These are phyloP conservation scores for Melanotaenia duboulayi DNA, from an alignment of 2,113 vertebrate genomes.

Conservation along the genomic window DNA sequence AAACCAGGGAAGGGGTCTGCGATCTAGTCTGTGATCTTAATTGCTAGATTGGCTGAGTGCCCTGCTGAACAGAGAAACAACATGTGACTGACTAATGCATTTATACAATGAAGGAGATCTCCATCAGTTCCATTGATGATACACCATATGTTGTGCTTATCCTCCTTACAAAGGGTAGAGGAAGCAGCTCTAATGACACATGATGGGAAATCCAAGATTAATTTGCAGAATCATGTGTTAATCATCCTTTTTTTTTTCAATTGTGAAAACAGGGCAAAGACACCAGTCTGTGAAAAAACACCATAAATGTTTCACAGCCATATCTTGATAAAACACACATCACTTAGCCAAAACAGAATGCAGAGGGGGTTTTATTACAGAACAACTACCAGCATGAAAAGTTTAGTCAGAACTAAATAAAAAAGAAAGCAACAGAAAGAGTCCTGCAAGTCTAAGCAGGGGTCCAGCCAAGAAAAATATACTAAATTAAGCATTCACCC, in stretches of 20 bases:
- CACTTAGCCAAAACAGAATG: too few species aligned
- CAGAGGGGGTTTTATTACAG: too few species aligned
- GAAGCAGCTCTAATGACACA: constrained; percentile 1
- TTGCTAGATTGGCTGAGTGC: constrained; percentile 25
- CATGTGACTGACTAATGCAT: constrained; percentile 52
- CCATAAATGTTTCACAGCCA: too few species aligned
- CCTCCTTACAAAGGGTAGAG: background rate
- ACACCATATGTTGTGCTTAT: constrained; percentile 35
- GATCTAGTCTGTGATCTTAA: constrained; percentile 58
- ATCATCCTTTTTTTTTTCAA: background rate
- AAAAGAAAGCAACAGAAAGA: too few species aligned
- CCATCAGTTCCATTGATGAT: constrained; percentile 25
- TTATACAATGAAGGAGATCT: constrained; percentile 43
- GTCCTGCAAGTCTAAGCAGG: too few species aligned
- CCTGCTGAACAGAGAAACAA: constrained; percentile 22
- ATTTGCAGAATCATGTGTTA: background rate
- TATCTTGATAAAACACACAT: too few species aligned
- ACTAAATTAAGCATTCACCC: too few species aligned
- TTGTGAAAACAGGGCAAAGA: background rate
- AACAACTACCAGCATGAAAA: too few species aligned
- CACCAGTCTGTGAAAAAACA: too few species aligned
- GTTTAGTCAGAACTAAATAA: too few species aligned
- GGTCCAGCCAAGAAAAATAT: too few species aligned
- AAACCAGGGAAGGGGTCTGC: constrained; percentile 22
- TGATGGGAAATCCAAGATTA: constrained; percentile 10